A percentile compares a stretch with the other conserved stretches of the same genome.
Evolutionary conservation across 1,140 invertebrate species (phyloP).

Genomic region (Eumaeus atala): DNA sequence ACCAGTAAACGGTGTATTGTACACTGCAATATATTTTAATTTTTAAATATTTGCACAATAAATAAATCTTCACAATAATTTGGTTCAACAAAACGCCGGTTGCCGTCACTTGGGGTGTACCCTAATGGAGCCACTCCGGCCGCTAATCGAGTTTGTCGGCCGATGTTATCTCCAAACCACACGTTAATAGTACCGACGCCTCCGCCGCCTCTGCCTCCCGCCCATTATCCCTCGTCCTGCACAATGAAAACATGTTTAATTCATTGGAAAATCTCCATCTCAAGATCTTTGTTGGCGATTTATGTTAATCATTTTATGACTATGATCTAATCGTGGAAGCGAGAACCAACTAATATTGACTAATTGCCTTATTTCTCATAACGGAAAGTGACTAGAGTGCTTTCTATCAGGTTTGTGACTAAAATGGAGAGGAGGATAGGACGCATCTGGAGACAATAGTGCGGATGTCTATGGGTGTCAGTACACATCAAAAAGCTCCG

Average conservation of each 20-base stretch:
- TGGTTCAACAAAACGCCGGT: not conserved
- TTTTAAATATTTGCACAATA: no score
- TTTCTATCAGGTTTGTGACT: no score
- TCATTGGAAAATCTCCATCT: conserved; percentile 44
- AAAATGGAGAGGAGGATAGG: no score
- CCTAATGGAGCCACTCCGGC: conserved; percentile 43
- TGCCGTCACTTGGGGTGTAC: conserved; percentile 25
- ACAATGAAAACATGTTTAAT: conserved; percentile 54
- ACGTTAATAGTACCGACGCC: conserved; percentile 66
- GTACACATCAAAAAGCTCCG: no score
- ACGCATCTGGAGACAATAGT: no score
- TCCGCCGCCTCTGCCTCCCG: conserved; percentile 29
- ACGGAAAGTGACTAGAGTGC: no score
- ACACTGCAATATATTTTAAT: no score
- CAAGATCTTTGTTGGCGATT: conserved; percentile 28
- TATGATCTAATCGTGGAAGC: conserved; percentile 13
- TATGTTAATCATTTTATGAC: conserved; percentile 28
- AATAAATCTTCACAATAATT: not conserved
- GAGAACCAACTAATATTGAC: no score
- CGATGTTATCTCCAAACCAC: conserved; percentile 65
- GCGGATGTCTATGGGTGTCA: no score
- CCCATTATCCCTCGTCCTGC: conserved; percentile 26
- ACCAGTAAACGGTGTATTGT: no score
- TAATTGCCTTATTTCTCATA: no score
- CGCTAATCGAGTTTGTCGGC: conserved; percentile 72